Percentiles rank a stretch among this genome's conserved stretches.
Conservation (phyloP, 2,888 invertebrate genomes). For the Psylliodes chrysocephalus region DNA sequence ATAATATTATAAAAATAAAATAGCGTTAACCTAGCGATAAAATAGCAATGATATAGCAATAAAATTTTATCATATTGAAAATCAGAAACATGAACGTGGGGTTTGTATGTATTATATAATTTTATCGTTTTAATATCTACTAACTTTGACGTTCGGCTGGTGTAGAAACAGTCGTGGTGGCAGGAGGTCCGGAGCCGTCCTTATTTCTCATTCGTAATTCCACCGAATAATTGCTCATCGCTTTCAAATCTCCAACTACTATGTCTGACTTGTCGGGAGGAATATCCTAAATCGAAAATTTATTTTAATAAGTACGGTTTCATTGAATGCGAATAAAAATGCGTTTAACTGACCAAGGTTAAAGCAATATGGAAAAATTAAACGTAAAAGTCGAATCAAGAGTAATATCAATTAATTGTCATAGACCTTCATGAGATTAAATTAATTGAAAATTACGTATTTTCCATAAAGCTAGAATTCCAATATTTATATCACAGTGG, state of each 20-base stretch:
- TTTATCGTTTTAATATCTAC: conserved; percentile 41
- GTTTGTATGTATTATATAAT: conserved; percentile 13
- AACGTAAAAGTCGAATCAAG: too few relatives aligned
- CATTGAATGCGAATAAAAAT: not conserved
- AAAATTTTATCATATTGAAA: too few relatives aligned
- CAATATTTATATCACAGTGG: too few relatives aligned
- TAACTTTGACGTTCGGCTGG: conserved; percentile 74
- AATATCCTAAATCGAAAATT: conserved; percentile 71
- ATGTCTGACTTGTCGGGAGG: conserved; percentile 77
- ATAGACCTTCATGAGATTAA: too few relatives aligned
- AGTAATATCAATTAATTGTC: too few relatives aligned
- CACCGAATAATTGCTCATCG: conserved; percentile 80
- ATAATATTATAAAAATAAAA: too few relatives aligned
- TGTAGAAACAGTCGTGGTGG: conserved; percentile 73
- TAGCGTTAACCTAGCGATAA: too few relatives aligned
- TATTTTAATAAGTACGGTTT: not conserved
- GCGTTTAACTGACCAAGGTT: not conserved
- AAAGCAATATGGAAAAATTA: too few relatives aligned
- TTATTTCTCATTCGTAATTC: conserved; percentile 83
- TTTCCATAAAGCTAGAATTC: too few relatives aligned
- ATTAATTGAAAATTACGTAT: too few relatives aligned
- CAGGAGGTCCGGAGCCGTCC: conserved; percentile 81
- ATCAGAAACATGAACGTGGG: too few relatives aligned
- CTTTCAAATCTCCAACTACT: conserved; percentile 79
- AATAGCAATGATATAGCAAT: too few relatives aligned